Conservation (phyloP, 2,888 invertebrate genomes). For the Ichneumoninae sp. region DNA sequence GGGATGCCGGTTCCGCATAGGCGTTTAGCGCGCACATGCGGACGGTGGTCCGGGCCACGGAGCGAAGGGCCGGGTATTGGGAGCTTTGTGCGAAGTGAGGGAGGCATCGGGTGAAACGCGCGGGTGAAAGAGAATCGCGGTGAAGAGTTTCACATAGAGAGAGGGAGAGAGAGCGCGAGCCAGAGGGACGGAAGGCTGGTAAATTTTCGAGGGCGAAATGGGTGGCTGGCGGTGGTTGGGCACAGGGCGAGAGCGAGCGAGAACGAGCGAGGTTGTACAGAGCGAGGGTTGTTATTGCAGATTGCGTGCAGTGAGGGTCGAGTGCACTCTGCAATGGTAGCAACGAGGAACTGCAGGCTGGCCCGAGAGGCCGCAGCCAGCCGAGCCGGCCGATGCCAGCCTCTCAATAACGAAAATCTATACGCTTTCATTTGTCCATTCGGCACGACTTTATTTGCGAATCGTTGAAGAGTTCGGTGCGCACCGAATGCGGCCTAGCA, state of each 20-base stretch:
- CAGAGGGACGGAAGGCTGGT: constrained; percentile 19
- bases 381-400: constrained; percentile 73
- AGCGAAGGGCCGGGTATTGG: constrained; percentile 32
- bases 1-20: constrained; percentile 68
- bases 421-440: constrained; percentile 81
- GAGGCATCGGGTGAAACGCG: constrained; percentile 61
- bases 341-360: constrained; percentile 71
- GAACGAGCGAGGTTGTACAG: constrained; percentile 66
- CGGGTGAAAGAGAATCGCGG: constrained; percentile 57
- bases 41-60: constrained; percentile 16
- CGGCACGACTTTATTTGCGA: constrained; percentile 80
- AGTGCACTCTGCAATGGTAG: constrained; percentile 79
- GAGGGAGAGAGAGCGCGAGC: constrained; percentile 44
- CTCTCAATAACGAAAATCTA: constrained; percentile 82
- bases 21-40: constrained; percentile 72
- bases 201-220: constrained; percentile 46
- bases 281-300: constrained; percentile 82
- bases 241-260: constrained; percentile 33
- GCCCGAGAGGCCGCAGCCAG: constrained; percentile 67
- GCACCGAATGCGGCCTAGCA: constrained; percentile 68
- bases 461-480: constrained; percentile 73
- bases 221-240: background rate
- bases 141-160: constrained; percentile 30
- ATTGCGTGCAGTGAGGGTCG: constrained; percentile 79
- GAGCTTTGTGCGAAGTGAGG: constrained; percentile 75